These are phyloP conservation scores for Burhinus oedicnemus DNA, from an alignment of 2,113 vertebrate species.

Conservation along the genomic window DNA sequence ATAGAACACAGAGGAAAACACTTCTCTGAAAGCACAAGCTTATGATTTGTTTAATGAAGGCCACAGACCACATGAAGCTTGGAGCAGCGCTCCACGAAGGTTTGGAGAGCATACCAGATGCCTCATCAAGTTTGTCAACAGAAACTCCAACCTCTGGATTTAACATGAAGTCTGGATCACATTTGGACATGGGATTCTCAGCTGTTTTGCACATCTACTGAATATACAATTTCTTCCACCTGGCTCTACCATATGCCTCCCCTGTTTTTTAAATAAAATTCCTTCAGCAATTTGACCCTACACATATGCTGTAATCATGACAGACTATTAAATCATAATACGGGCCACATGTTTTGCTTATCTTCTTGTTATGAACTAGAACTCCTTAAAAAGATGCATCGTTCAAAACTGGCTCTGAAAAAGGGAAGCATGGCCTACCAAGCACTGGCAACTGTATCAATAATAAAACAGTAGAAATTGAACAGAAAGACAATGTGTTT, in stretches of 20 bases:
- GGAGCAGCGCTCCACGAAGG: neutral
- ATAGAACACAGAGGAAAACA: neutral
- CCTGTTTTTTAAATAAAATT: neutral
- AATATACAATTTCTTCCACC: neutral
- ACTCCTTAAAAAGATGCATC: neutral
- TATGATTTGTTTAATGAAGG: neutral
- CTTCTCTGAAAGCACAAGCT: neutral
- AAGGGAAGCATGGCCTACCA: neutral
- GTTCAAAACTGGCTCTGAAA: neutral
- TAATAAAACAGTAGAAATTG: neutral
- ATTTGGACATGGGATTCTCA: neutral
- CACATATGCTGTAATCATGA: neutral
- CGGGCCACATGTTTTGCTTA: neutral
- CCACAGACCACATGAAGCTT: neutral
- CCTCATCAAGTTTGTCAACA: neutral
- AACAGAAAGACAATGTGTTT: neutral
- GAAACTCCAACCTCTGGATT: neutral
- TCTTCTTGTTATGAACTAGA: neutral
- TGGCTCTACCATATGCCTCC: neutral
- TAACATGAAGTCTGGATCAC: neutral
- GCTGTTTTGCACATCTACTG: neutral
- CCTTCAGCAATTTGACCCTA: neutral
- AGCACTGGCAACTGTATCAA: neutral
- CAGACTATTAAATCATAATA: neutral
- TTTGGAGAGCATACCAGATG: neutral